Conservation (phyloP, 2,797 vertebrate species). For the Microhierax caerulescens region DNA sequence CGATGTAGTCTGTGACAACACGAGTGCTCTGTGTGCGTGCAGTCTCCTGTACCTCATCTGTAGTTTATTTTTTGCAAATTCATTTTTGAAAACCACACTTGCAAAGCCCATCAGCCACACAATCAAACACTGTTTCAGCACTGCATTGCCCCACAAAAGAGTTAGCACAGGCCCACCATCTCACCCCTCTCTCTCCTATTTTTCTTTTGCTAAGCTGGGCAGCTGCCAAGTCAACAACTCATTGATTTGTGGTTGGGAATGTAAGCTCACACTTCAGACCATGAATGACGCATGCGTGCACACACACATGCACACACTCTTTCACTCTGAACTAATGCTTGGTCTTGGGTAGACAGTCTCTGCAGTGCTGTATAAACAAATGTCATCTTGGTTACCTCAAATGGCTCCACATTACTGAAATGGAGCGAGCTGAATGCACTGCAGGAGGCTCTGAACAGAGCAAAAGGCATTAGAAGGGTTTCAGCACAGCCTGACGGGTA, state of each 20-base stretch:
- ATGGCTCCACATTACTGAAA: not conserved
- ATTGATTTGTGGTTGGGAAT: not conserved
- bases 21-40: rapidly evolving
- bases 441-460: not conserved
- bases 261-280: not conserved
- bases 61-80: not conserved
- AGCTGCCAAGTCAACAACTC: not conserved
- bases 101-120: not conserved
- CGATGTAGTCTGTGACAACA: not conserved
- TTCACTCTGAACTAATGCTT: not conserved
- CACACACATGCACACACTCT: not conserved
- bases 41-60: not conserved
- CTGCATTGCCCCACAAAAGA: not conserved
- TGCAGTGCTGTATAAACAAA: not conserved
- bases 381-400: not conserved
- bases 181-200: not conserved
- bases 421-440: not conserved
- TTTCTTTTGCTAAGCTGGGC: not conserved
- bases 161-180: not conserved
- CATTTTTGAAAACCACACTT: not conserved
- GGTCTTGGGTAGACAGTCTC: not conserved
- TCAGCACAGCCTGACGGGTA: conserved; percentile 70
- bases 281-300: rapidly evolving
- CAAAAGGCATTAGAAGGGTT: conserved; percentile 16
- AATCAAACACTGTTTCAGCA: not conserved